Evolutionary conservation across 2,113 vertebrate genomes (phyloP), one percentile per base, ranked within the genome.

Genomic region (Pavo muticus): DNA sequence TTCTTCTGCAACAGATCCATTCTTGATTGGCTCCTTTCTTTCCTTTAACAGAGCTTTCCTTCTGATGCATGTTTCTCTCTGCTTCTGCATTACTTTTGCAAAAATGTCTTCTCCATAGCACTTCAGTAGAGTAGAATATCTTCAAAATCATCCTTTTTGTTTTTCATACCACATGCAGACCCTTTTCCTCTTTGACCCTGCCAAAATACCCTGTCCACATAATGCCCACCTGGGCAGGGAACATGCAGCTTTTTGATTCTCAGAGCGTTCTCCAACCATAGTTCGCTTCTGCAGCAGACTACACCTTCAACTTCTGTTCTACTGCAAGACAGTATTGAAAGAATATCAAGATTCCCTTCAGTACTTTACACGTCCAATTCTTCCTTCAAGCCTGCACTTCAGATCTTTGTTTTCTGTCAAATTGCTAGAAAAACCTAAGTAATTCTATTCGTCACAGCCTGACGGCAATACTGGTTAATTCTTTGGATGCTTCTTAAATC

Each of bases 401-500:
- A 77, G 16, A 77, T 54, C 39, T 61, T 76, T 65, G 14, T 19
- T 79, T 86, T 77, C 76, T 48, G 64, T 42, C 80, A 69, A 73
- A 25, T 39, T 10, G 54, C 20, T 42, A 69, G 32, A 42, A 5
- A 4, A 50, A 32, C 16, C 56, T 84, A 87, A 42, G 7, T 72
- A 56, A 74, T 88, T 67, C 65, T 77, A 37, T 18, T 48, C 61
- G 70, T 94, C 89, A 84, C 69, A 87, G 90, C 35, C 88, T 91
- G 88, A 86, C 87, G 70, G 37, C 56, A 84, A 20, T 83, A 87
- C 45, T 84, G 20, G 65, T 84, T 94, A 91, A 89, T 89, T 87
- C 80, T 91, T 63, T 45, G 56, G 52, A 87, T 88, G 86, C 81
- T 47, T 82, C 75, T 52, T 73, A 90, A 83, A 69, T 67, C 35